Conservation (phyloP, 1,140 invertebrate genomes). For the Ylistrum balloti region DNA sequence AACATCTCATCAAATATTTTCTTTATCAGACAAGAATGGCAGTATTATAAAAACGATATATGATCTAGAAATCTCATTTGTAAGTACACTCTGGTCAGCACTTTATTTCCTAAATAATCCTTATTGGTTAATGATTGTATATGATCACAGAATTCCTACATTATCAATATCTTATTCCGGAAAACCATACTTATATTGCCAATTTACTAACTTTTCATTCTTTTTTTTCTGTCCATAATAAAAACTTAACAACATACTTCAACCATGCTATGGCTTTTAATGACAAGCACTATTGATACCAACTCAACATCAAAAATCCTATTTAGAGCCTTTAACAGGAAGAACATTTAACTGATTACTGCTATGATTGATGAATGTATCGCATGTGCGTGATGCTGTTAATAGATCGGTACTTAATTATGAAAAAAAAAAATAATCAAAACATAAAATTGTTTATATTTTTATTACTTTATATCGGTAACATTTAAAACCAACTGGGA, state of each 20-base stretch:
- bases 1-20: no score
- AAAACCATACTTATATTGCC: background rate
- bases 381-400: background rate
- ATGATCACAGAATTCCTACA: background rate
- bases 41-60: no score
- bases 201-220: background rate
- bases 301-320: background rate
- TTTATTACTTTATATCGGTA: no score
- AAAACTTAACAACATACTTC: background rate
- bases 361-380: background rate
- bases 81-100: no score
- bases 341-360: background rate
- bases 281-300: background rate
- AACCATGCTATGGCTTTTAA: background rate
- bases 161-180: background rate
- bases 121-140: background rate
- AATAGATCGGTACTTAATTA: no score
- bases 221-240: background rate
- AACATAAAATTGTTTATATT: no score
- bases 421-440: no score
- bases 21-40: no score
- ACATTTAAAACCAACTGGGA: no score
- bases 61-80: no score
- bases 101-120: background rate
- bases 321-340: background rate